Conservation (phyloP, 1,140 invertebrate species). For the Belonocnema kinseyi region DNA sequence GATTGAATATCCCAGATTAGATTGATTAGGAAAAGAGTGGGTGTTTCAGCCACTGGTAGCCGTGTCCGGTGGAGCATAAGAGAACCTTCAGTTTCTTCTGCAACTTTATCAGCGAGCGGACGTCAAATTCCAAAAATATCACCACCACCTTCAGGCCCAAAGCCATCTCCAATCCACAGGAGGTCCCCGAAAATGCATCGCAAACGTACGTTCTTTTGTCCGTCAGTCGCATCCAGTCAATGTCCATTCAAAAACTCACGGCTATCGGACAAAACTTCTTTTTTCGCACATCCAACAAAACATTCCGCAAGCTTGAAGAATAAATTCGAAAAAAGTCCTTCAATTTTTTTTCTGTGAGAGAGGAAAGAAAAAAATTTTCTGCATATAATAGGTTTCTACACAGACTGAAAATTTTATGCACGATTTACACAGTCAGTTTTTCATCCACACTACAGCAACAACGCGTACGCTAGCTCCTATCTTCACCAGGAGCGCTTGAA, state of each 20-base stretch:
- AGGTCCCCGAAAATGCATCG: slow-evolving; percentile 65
- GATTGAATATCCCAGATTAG: slow-evolving; percentile 44
- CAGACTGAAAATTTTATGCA: background rate
- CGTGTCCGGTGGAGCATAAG: slow-evolving; percentile 71
- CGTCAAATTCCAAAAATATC: slow-evolving; percentile 63
- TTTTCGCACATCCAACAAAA: background rate
- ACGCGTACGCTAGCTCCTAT: too few relatives aligned
- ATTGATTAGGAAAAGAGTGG: slow-evolving; percentile 68
- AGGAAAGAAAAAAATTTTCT: background rate
- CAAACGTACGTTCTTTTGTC: slow-evolving; percentile 68
- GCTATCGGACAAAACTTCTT: background rate
- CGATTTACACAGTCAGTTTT: background rate
- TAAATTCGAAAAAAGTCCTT: background rate
- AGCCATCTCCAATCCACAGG: slow-evolving; percentile 65
- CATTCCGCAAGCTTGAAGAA: slow-evolving; percentile 11
- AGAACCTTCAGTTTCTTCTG: slow-evolving; percentile 62
- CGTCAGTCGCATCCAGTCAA: slow-evolving; percentile 46
- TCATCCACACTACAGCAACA: background rate
- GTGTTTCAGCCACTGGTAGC: slow-evolving; percentile 70
- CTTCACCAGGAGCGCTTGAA: too few relatives aligned
- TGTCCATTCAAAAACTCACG: slow-evolving; percentile 12
- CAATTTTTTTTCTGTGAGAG: background rate
- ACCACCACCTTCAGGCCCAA: slow-evolving; percentile 64
- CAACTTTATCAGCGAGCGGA: slow-evolving; percentile 56
- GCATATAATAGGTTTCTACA: background rate